Base-by-base conservation (phyloP, 2,797 vertebrate species). In the Diglossa cyanea region DNA sequence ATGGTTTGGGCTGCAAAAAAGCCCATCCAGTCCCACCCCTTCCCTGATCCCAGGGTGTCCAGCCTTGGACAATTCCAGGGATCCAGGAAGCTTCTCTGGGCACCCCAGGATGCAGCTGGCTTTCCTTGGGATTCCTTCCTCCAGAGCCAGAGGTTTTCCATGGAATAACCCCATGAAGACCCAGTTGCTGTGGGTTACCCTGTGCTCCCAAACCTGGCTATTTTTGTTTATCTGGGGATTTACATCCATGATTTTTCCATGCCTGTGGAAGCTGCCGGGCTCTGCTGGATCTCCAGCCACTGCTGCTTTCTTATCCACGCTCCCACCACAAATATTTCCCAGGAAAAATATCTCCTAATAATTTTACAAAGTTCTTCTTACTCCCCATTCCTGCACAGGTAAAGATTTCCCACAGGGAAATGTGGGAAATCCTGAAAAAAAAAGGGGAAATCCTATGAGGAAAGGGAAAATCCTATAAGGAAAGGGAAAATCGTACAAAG, bases 131-230 rank as follows among this genome's bases (percentile, higher is more conserved):
- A 31, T 62, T 28, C 63, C 60, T 24, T 31, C 63, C 77, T 10
- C 40, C 17, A 0, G 5, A 40, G 45, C 54, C 13, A 1, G 6
- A 45, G 51, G 14, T 17, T 76, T 61, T 35, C 7, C 1, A 1
- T 23, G 75, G 66, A 65, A 39, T 24, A 42, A 28, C 26, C 25
- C 6, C 48, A 6, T 2, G 50, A 60, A 75, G 53, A 33, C 6
- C 24, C 10, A 18, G 3, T 4, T 66, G 50, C 67, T 9, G 0
- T 13, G 88, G 57, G 26, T 23, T 55, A 15, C 42, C 54, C 37
- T 3, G 14, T 16, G 6, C 15, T 50, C 44, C 12, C 50, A 57
- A 65, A 17, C 14, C 19, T 20, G 26, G 23, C 4, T 62, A 0
- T 0, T 74, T 70, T 72, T 42, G 28, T 50, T 73, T 42, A 10